phyloP scores from a whole-genome alignment of 2,113 vertebrate species.

The Mustela nigripes region DNA sequence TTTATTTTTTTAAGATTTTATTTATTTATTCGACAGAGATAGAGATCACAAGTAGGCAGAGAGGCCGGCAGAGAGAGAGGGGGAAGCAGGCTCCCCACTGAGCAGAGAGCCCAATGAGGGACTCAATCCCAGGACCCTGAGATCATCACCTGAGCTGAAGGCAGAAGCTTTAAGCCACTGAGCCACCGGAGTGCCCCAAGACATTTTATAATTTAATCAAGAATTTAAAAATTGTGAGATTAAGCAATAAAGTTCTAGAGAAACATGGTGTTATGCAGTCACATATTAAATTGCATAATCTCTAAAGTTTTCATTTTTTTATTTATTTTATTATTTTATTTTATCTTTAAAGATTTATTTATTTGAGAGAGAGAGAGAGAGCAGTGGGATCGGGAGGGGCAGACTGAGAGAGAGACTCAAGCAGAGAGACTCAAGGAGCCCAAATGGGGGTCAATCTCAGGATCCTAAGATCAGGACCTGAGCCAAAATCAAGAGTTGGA shows the following conservation, averaged over 20 bases:
- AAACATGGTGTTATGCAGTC: not conserved
- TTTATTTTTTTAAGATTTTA: too few relatives aligned
- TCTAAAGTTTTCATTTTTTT: not conserved
- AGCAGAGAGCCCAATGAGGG: too few relatives aligned
- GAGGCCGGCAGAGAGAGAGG: too few relatives aligned
- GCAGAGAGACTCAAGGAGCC: not conserved
- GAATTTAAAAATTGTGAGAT: not conserved
- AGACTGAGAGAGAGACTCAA: not conserved
- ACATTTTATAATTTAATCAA: not conserved
- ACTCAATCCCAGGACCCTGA: too few relatives aligned
- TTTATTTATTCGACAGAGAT: too few relatives aligned
- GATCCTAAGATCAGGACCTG: not conserved
- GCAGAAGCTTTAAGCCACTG: too few relatives aligned
- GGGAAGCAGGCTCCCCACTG: too few relatives aligned
- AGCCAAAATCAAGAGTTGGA: not conserved
- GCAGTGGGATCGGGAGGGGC: too few relatives aligned
- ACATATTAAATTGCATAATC: not conserved
- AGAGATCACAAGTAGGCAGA: too few relatives aligned
- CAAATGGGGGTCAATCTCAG: not conserved
- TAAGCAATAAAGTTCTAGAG: not conserved
- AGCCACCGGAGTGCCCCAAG: not conserved
- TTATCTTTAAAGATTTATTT: not conserved
- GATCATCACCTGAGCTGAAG: too few relatives aligned
- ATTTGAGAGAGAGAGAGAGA: not conserved
- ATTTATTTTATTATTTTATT: not conserved